These are phyloP conservation scores for Meriones psammophilus DNA, from an alignment of 2,797 vertebrate species.

Conservation along the genomic window DNA sequence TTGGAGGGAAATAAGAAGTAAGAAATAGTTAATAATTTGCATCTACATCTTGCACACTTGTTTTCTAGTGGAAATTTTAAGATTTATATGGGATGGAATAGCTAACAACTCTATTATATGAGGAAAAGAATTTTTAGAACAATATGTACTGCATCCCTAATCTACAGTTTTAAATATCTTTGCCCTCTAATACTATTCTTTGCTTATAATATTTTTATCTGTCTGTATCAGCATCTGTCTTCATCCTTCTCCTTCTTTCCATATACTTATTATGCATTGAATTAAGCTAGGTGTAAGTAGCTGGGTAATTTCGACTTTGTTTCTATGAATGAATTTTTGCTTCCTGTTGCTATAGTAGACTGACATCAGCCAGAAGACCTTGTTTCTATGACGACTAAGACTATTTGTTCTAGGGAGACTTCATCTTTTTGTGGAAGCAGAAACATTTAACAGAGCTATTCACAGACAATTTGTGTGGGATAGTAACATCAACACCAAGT, in stretches of 20 bases:
- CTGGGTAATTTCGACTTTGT: neutral
- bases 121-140: neutral
- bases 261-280: neutral
- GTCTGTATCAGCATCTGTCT: neutral
- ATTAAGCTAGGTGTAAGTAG: neutral
- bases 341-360: slow-evolving; percentile 49
- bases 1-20: neutral
- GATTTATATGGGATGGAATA: neutral
- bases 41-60: neutral
- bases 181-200: neutral
- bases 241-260: neutral
- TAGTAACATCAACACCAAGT: slow-evolving; percentile 29
- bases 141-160: neutral
- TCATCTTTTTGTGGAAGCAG: slow-evolving; percentile 2
- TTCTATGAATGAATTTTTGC: slow-evolving; percentile 63
- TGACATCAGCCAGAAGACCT: slow-evolving; percentile 21
- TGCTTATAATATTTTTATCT: neutral
- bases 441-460: slow-evolving; percentile 58
- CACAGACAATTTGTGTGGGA: slow-evolving; percentile 12
- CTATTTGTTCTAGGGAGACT: slow-evolving; percentile 29
- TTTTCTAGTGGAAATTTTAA: slow-evolving; percentile 1
- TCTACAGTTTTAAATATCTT: neutral
- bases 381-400: slow-evolving; percentile 58
- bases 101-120: slow-evolving; percentile 7
- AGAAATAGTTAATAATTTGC: neutral